phyloP scores from a whole-genome alignment of 2,797 vertebrate genomes.

The Micropoecilia bifurca region DNA sequence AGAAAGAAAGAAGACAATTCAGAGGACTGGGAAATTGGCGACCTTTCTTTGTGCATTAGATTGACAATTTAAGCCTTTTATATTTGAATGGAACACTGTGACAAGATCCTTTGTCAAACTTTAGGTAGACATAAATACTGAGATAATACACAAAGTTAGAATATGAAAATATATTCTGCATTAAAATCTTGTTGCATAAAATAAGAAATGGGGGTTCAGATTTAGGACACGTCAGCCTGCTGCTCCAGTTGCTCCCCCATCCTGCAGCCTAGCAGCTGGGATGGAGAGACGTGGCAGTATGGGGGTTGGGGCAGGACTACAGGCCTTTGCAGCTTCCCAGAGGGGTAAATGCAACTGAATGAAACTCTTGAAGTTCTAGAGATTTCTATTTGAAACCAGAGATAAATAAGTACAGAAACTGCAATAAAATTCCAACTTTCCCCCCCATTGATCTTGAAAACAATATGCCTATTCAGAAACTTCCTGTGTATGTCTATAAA shows the following conservation, averaged over 20 bases:
- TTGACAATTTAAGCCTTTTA: not conserved
- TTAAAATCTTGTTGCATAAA: not conserved
- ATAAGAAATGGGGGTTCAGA: not conserved
- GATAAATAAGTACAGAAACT: not conserved
- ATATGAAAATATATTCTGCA: not conserved
- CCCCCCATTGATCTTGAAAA: not conserved
- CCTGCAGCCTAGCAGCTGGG: conserved; percentile 45
- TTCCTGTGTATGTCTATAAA: conserved; percentile 2
- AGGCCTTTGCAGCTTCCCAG: conserved; percentile 16
- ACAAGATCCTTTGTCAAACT: not conserved
- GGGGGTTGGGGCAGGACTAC: conserved; percentile 37
- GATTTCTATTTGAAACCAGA: conserved; percentile 4
- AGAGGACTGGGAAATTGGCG: not conserved
- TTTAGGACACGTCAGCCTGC: conserved; percentile 5
- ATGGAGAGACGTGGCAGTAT: conserved; percentile 70
- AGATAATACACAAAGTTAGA: not conserved
- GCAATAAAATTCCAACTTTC: not conserved
- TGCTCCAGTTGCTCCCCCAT: conserved; percentile 36
- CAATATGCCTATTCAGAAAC: not conserved
- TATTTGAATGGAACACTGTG: not conserved
- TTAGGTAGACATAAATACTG: not conserved
- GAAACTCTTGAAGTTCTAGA: conserved; percentile 30
- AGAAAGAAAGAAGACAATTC: not conserved
- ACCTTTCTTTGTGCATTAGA: not conserved
- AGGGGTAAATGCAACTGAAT: conserved; percentile 1